These are phyloP conservation scores for Trachymyrmex cornetzi DNA, from an alignment of 1,140 invertebrate species.

Conservation along the genomic window DNA sequence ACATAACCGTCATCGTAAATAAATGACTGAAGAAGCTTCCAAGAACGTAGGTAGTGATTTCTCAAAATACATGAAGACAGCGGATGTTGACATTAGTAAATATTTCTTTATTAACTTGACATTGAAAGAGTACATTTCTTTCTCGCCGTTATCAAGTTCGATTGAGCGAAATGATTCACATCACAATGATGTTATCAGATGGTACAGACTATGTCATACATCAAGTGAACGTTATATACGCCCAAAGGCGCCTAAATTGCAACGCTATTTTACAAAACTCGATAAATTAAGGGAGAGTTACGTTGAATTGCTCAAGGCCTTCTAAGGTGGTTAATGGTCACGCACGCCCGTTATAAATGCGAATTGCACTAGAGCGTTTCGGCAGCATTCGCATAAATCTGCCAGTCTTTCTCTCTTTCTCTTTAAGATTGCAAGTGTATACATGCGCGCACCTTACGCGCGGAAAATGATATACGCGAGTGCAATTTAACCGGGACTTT, in stretches of 20 bases:
- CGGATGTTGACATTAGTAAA: not conserved
- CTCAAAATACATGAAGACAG: not conserved
- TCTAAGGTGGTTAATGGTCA: slow-evolving; percentile 50
- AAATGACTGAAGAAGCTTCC: not conserved
- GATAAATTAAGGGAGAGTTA: slow-evolving; percentile 74
- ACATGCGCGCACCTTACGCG: not conserved
- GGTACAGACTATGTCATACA: not conserved
- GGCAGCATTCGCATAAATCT: slow-evolving; percentile 15
- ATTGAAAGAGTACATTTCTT: not conserved
- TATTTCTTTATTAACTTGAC: slow-evolving; percentile 1
- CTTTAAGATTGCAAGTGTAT: not conserved
- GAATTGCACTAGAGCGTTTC: slow-evolving; percentile 31
- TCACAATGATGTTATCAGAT: not conserved
- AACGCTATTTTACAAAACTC: slow-evolving; percentile 66
- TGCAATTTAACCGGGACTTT: not conserved
- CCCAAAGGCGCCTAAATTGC: slow-evolving; percentile 21
- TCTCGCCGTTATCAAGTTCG: not conserved
- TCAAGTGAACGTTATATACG: not conserved
- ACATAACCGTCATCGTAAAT: slow-evolving; percentile 26
- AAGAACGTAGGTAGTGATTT: not conserved
- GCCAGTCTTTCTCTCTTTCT: slow-evolving; percentile 33
- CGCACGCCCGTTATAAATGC: slow-evolving; percentile 27
- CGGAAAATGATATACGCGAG: slow-evolving; percentile 44
- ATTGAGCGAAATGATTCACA: not conserved
- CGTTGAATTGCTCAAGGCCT: slow-evolving; percentile 50